Base-by-base conservation (phyloP, 2,888 invertebrate genomes). In the Chrysotoxum bicinctum region DNA sequence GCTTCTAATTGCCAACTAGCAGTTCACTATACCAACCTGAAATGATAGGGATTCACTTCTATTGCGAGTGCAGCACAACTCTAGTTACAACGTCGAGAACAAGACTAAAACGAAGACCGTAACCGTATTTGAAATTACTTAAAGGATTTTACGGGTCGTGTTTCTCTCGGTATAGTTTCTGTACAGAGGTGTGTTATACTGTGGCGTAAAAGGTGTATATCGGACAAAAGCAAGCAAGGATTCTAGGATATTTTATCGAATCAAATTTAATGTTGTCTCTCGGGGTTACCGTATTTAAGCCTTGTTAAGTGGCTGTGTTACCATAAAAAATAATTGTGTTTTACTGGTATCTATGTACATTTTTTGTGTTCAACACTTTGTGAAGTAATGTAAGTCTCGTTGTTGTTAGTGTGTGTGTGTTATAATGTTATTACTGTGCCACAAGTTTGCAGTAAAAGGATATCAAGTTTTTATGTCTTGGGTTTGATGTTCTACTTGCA, bases 1-100 rank as follows among this genome's bases (percentile, higher is more conserved):
- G 70, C 81, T 85, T 85, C 81, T 81, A 85, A 85, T 80, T 81
- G 81, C 76, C 80, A 77, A 64, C 69, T 60, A 23, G 43, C 80
- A 81, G 80, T 77, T 64, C 72, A 64, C 66, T 69, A 62, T 85
- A 48, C 43, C 30, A 72, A 62, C 54, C 62, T 14, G 64, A 80
- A n/a, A 56, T 73, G 85, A 73, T 64, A 73, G 68, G 64, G 60
- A 79, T 75, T 79, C 73, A 45, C 62, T 52, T 69, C 43, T 62
- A 56, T 64, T 56, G 64, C 14, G 21, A 58, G 58, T 58, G 58
- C 35, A 62, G 37, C 21, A 60, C 43, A 56, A 52, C 26, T 58
- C 45, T 37, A 37, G 62, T 70, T 19, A 69, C 68, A 73, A 12
- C 52, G 69, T 45, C 56, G 73, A 19, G 56, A 74, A 78, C 78